A percentile compares a stretch with the other conserved stretches of the same genome.
Evolutionary conservation across 2,113 vertebrate species (phyloP).

Genomic region (Hypocryptadius cinnamomeus): DNA sequence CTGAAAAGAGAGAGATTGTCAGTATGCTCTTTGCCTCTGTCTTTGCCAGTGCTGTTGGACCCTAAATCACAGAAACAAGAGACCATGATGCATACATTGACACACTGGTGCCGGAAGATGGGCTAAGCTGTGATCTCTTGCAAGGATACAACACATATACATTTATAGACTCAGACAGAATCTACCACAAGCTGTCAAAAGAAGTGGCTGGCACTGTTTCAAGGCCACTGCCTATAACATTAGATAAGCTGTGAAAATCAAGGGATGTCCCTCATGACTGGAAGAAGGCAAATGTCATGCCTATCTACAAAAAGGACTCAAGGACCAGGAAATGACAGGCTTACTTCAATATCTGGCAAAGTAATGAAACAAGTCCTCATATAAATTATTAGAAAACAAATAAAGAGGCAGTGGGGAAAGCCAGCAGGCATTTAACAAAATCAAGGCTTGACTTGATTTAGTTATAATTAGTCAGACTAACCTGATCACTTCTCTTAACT

Average conservation of each 20-base stretch:
- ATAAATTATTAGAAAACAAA: background rate
- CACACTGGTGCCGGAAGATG: background rate
- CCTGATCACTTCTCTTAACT: background rate
- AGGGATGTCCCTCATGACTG: background rate
- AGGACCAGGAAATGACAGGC: background rate
- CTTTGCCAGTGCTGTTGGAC: background rate
- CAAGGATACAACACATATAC: background rate
- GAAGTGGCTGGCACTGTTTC: background rate
- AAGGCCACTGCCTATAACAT: background rate
- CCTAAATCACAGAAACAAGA: background rate
- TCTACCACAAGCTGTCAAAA: background rate
- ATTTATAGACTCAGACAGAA: background rate
- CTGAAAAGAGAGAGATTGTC: background rate
- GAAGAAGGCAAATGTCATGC: background rate
- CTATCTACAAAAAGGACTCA: background rate
- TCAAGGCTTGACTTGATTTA: background rate
- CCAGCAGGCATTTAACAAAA: background rate
- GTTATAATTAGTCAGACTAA: too few species aligned
- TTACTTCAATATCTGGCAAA: background rate
- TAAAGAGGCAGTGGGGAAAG: background rate
- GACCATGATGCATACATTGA: fast-evolving
- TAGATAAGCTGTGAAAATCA: background rate
- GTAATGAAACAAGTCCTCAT: background rate
- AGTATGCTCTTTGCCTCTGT: background rate
- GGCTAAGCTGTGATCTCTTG: background rate